Percentiles rank a stretch among this genome's conserved stretches.
Evolutionary conservation across 2,888 invertebrate genomes (phyloP).

Genomic region (Polymixis flavicincta): DNA sequence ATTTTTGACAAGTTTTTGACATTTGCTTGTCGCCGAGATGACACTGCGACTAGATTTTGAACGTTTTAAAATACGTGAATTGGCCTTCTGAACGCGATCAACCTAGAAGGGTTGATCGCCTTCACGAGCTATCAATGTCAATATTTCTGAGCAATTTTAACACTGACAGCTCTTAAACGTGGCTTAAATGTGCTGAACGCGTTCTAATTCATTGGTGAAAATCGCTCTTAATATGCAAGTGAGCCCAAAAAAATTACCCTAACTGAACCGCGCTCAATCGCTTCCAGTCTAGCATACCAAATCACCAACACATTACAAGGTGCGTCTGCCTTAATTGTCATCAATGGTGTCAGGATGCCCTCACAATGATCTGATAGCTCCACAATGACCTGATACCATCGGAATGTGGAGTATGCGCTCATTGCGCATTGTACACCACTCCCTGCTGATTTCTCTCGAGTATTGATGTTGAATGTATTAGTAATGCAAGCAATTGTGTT

Average conservation of each 20-base stretch:
- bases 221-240: no score
- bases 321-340: conserved; percentile 53
- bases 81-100: no score
- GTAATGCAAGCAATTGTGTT: neutral
- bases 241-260: neutral
- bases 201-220: no score
- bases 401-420: conserved; percentile 39
- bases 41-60: no score
- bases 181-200: no score
- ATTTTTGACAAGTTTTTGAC: no score
- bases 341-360: conserved; percentile 48
- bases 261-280: neutral
- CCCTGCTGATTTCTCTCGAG: conserved; percentile 20
- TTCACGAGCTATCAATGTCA: no score
- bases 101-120: no score
- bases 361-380: conserved; percentile 33
- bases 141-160: no score
- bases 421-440: conserved; percentile 32
- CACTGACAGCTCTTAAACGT: no score
- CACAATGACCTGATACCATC: conserved; percentile 29
- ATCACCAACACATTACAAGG: conserved; percentile 4
- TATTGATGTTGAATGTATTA: conserved; percentile 8
- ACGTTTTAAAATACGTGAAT: no score
- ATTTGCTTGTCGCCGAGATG: no score
- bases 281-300: conserved; percentile 22